phyloP scores from a whole-genome alignment of 2,888 invertebrate species.

The Epsilonema sp. region DNA sequence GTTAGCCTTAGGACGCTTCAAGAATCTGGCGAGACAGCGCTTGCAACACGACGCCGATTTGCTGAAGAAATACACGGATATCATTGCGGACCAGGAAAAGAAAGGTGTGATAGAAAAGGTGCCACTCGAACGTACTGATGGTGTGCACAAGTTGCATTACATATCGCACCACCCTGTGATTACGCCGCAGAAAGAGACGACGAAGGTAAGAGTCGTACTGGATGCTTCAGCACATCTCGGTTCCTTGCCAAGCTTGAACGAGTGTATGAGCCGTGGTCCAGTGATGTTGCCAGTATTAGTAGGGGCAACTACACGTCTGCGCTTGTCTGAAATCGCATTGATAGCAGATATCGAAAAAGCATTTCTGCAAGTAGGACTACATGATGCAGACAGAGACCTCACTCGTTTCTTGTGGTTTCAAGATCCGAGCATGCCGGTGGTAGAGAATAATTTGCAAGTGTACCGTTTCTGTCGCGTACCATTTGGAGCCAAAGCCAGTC shows the following conservation, averaged over 20 bases:
- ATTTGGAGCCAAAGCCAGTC: constrained; percentile 12
- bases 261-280: constrained; percentile 4
- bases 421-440: constrained; percentile 7
- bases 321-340: neutral
- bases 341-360: constrained; percentile 15
- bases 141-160: neutral
- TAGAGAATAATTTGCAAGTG: constrained; percentile 9
- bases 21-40: too few species aligned
- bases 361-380: constrained; percentile 13
- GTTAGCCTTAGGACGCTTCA: too few species aligned
- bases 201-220: constrained; percentile 4
- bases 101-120: constrained; percentile 4
- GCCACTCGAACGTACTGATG: neutral
- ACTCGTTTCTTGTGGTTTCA: constrained; percentile 13
- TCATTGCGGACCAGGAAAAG: constrained; percentile 1
- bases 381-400: constrained; percentile 10
- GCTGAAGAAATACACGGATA: neutral
- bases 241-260: constrained; percentile 3
- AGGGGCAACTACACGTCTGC: constrained; percentile 2
- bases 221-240: constrained; percentile 4
- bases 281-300: neutral
- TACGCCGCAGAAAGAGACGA: constrained; percentile 5
- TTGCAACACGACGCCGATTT: neutral
- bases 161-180: constrained; percentile 7
- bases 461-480: constrained; percentile 12